phyloP scores from a whole-genome alignment of 2,797 vertebrate species.

The Hyperoplus lanceolatus region DNA sequence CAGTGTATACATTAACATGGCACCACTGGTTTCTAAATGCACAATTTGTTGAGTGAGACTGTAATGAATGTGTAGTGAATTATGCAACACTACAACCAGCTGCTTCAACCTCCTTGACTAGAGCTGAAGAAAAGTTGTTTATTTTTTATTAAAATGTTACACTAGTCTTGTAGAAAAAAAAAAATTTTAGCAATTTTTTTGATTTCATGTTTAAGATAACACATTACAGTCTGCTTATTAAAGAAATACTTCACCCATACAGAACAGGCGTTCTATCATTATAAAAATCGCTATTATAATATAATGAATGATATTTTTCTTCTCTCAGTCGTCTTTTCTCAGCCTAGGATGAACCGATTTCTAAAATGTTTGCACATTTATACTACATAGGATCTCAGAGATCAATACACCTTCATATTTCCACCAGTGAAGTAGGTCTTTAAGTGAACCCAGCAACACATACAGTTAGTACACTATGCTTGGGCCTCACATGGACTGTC shows the following conservation, averaged over 20 bases:
- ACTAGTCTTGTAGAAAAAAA: slow-evolving; percentile 12
- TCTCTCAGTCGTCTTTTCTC: too few species aligned
- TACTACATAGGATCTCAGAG: too few species aligned
- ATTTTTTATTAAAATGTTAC: slow-evolving; percentile 17
- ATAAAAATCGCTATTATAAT: too few species aligned
- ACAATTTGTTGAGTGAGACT: too few species aligned
- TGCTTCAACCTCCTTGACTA: slow-evolving; percentile 20
- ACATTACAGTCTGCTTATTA: background rate
- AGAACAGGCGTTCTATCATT: too few species aligned
- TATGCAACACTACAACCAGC: slow-evolving; percentile 15
- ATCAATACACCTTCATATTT: too few species aligned
- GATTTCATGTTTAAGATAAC: background rate
- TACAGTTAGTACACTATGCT: slow-evolving; percentile 4
- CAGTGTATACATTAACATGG: slow-evolving; percentile 2
- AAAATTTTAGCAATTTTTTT: background rate
- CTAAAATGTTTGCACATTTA: too few species aligned
- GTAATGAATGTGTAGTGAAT: slow-evolving; percentile 28
- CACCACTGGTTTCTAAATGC: slow-evolving; percentile 9
- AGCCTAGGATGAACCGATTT: too few species aligned
- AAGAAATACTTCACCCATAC: too few species aligned
- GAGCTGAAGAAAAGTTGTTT: slow-evolving; percentile 23
- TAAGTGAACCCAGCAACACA: slow-evolving; percentile 44
- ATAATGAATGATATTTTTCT: too few species aligned
- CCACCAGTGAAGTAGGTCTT: too few species aligned
- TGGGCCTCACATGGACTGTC: slow-evolving; percentile 52